A percentile compares a stretch with the other conserved stretches of the same genome.
Evolutionary conservation across 1,140 invertebrate species (phyloP).

Genomic region (Drosophila dunni): DNA sequence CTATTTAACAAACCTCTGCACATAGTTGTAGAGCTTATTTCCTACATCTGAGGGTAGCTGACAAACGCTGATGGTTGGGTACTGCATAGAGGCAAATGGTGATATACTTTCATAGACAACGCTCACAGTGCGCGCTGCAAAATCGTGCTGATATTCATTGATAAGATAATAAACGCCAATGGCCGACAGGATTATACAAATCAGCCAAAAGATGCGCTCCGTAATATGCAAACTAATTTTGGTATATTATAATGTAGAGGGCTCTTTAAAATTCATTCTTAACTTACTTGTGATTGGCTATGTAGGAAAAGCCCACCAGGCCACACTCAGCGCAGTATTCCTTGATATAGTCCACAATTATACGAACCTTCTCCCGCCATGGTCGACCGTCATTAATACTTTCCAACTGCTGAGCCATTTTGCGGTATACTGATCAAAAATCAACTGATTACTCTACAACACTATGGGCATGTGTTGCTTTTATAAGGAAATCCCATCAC

Average conservation of each 20-base stretch:
- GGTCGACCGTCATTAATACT: not conserved
- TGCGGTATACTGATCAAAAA: not conserved
- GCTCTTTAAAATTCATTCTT: not conserved
- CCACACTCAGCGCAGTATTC: conserved; percentile 86
- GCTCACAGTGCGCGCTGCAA: conserved; percentile 85
- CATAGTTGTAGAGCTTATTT: not conserved
- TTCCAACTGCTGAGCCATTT: not conserved
- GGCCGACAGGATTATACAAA: conserved; percentile 86
- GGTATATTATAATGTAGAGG: not conserved
- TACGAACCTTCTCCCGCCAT: not conserved
- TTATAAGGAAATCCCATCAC: not conserved
- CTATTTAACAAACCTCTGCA: not conserved
- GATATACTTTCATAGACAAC: conserved; percentile 86
- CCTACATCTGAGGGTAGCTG: conserved; percentile 51
- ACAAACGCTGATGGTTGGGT: conserved; percentile 86
- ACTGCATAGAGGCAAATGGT: conserved; percentile 85
- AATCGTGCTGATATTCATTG: conserved; percentile 82
- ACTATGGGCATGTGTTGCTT: not conserved
- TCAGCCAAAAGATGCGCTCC: conserved; percentile 87
- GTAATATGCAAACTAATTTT: conserved; percentile 59
- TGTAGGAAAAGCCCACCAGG: conserved; percentile 86
- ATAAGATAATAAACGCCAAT: conserved; percentile 85
- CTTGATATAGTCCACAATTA: conserved; percentile 74
- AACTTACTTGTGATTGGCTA: conserved; percentile 85
- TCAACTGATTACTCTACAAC: not conserved